Evolutionary conservation across 2,888 invertebrate species (phyloP), one percentile per base, ranked within the genome.

Genomic region (Sinodicranocentrus sp.): DNA sequence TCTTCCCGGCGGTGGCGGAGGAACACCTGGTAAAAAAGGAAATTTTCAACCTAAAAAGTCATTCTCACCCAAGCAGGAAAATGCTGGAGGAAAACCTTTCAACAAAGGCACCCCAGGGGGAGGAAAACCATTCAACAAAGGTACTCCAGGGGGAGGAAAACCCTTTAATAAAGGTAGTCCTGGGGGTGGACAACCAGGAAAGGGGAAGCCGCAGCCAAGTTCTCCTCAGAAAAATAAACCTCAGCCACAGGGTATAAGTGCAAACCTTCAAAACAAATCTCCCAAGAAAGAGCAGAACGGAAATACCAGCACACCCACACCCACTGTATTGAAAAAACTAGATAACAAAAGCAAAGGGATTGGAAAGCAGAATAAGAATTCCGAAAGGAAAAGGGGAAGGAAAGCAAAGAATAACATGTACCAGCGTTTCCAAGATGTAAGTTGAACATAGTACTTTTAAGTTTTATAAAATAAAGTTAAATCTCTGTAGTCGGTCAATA

Each of bases 341-440:
- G 25, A 72, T 21, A 23, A 23, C 0, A 72, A 80, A 23, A 75
- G 83, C 8, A 86, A 85, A 52, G 52, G 72, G 2, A 57, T 44
- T 0, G 76, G 70, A 23, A 85, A 84, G 21, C 70, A 83, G 43
- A 13, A 63, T 21, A 75, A 76, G 17, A 77, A 76, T 63, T 23
- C 21, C 48, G 48, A 48, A 5, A 54, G 44, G 19, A 13, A 28
- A 25, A 71, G n/a, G 57, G 61, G 48, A 77, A 59, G 25, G 26
- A 54, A 48, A n/a, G 39, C n/a, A 67, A 59, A 80, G 70, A 78
- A 78, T 28, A 87, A 84, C 57, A 75, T 87, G 10, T 76, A 68
- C 70, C 84, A 88, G n/a, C 80, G 85, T 10, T 78, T 85, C 23
- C 80, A 86, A 59, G n/a, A 71, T 15, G 88, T 88, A 82, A 77